Percentiles rank a stretch among this genome's conserved stretches.
Evolutionary conservation across 2,113 vertebrate genomes (phyloP).

Genomic region (Odobenus rosmarus): DNA sequence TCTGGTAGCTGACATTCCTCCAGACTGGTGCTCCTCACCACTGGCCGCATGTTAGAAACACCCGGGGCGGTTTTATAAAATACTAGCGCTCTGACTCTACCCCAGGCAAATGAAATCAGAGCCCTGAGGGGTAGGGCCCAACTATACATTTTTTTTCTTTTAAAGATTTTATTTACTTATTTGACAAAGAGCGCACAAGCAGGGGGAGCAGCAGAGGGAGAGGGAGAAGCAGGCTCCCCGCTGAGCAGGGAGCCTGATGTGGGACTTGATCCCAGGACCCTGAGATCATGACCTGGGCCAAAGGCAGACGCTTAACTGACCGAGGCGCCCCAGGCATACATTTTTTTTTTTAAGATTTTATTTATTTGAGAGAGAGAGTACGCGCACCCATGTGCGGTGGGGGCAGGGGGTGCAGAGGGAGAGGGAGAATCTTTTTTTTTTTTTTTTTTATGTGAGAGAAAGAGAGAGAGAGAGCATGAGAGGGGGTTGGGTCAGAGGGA

Average conservation of each 20-base stretch:
- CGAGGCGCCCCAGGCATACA: not conserved
- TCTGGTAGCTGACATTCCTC: not conserved
- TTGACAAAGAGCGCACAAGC: not conserved
- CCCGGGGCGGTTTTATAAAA: not conserved
- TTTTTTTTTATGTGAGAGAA: too few relatives aligned
- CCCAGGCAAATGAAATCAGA: not conserved
- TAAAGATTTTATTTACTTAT: not conserved
- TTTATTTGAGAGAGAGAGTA: not conserved
- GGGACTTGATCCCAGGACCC: too few relatives aligned
- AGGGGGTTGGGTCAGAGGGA: too few relatives aligned
- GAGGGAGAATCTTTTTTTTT: not conserved
- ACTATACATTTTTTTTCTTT: not conserved
- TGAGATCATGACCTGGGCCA: not conserved
- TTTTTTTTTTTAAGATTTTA: not conserved
- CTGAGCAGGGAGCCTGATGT: not conserved
- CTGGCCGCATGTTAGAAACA: not conserved
- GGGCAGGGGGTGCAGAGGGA: too few relatives aligned
- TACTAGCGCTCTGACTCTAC: too few relatives aligned
- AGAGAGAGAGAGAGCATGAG: too few relatives aligned
- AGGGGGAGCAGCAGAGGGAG: not conserved
- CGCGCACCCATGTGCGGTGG: rapidly evolving
- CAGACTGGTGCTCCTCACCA: not conserved
- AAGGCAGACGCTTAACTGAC: not conserved
- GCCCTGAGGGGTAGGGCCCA: not conserved
- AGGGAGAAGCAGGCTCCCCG: not conserved